A percentile compares a stretch with the other conserved stretches of the same genome.
Evolutionary conservation across 2,888 invertebrate genomes (phyloP).

Genomic region (Atethmia centrago): DNA sequence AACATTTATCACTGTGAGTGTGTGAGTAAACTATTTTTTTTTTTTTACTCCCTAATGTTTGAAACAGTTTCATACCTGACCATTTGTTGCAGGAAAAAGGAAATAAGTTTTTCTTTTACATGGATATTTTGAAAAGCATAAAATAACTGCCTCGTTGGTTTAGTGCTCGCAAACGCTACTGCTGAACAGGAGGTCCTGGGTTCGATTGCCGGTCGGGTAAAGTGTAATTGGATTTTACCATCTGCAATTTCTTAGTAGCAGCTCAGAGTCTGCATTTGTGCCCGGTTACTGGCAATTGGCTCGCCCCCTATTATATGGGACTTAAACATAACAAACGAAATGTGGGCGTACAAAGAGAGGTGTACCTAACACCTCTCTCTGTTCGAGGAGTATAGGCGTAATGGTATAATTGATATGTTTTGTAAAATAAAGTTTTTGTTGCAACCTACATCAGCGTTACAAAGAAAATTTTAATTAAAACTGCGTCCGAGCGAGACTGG

Average conservation of each 20-base stretch:
- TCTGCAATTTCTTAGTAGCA: not conserved
- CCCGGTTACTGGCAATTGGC: not conserved
- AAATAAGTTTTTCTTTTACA: not conserved
- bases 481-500: not conserved
- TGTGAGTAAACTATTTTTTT: not conserved
- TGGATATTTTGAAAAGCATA: not conserved
- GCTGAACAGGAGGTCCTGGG: not conserved
- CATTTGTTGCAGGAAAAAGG: not conserved
- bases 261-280: not conserved
- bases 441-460: not conserved
- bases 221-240: not conserved
- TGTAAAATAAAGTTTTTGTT: not conserved
- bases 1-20: not conserved
- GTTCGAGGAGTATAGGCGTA: not conserved
- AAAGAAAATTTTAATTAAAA: not conserved
- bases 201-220: not conserved
- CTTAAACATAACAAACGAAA: too few species aligned
- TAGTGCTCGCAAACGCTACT: not conserved
- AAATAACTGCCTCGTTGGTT: too few species aligned
- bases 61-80: conserved; percentile 2
- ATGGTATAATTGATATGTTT: not conserved
- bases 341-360: too few species aligned
- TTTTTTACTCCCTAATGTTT: not conserved
- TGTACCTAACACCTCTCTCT: not conserved
- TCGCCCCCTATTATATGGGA: not conserved